A percentile compares a stretch with the other conserved stretches of the same genome.
Conservation (phyloP, 2,888 invertebrate species). For the Xanthorhoe designata region DNA sequence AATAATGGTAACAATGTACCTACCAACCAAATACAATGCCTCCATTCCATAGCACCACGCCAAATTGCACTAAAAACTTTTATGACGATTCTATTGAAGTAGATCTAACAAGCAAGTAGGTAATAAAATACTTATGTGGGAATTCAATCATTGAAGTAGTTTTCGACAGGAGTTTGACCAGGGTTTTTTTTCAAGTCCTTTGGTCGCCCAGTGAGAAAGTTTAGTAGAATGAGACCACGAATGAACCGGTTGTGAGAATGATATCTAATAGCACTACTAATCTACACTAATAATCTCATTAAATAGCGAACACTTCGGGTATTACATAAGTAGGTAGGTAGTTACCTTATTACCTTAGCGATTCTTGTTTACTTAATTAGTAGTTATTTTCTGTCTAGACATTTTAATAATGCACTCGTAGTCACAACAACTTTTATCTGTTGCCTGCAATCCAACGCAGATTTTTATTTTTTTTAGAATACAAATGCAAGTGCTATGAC, state of each 20-base stretch:
- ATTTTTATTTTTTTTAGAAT: no score
- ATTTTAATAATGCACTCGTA: slow-evolving; percentile 6
- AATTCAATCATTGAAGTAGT: no score
- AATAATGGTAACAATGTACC: slow-evolving; percentile 57
- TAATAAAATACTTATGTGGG: no score
- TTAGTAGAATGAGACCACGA: neutral
- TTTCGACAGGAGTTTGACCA: no score
- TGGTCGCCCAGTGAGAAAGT: neutral
- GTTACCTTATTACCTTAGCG: no score
- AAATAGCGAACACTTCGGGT: no score
- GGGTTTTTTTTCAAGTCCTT: neutral
- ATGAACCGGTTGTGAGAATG: no score
- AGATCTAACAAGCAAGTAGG: neutral
- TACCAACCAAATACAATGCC: slow-evolving; percentile 46
- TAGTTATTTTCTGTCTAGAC: slow-evolving; percentile 6
- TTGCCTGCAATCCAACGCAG: neutral
- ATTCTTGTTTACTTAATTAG: no score
- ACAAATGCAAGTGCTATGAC: neutral
- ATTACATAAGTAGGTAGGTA: no score
- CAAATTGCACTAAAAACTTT: slow-evolving; percentile 37
- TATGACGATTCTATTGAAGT: slow-evolving; percentile 24
- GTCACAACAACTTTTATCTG: slow-evolving; percentile 14
- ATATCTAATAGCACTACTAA: no score
- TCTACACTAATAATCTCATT: no score
- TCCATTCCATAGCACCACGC: slow-evolving; percentile 32